Percentiles rank a stretch among this genome's conserved stretches.
These are phyloP conservation scores for Dryoscopus gambensis DNA, from an alignment of 2,113 vertebrate genomes.

Conservation along the genomic window DNA sequence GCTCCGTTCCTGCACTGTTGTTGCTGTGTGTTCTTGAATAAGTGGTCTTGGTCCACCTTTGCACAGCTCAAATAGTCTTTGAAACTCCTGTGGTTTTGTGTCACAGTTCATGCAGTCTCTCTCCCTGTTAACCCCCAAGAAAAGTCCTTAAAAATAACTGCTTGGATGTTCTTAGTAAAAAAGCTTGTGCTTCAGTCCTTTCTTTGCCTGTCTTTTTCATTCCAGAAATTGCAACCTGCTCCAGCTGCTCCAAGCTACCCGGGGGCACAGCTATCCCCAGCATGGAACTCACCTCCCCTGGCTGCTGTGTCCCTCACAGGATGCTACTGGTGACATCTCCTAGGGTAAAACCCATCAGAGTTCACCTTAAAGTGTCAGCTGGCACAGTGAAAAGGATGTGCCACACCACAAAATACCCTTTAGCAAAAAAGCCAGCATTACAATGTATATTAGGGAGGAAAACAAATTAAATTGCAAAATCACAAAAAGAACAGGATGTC, in stretches of 20 bases:
- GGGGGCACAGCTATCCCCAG: neutral
- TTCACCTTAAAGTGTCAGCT: neutral
- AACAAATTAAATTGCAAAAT: neutral
- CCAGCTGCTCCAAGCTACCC: neutral
- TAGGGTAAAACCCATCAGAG: neutral
- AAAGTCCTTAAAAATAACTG: neutral
- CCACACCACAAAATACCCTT: neutral
- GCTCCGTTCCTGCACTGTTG: neutral
- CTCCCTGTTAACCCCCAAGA: neutral
- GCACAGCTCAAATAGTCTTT: neutral
- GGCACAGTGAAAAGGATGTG: neutral
- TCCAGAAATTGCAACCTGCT: neutral
- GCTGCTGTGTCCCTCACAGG: too few species aligned
- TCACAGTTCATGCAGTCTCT: neutral
- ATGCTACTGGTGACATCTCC: neutral
- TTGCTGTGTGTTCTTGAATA: neutral
- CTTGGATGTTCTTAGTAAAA: neutral
- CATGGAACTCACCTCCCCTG: accelerated
- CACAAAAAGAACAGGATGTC: neutral
- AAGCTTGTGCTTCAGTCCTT: neutral
- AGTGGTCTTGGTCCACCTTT: neutral
- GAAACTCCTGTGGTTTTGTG: neutral
- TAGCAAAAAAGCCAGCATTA: neutral
- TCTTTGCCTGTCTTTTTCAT: neutral
- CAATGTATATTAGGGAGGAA: neutral